phyloP scores from a whole-genome alignment of 2,888 invertebrate species.

The Eucera pruinosa region DNA sequence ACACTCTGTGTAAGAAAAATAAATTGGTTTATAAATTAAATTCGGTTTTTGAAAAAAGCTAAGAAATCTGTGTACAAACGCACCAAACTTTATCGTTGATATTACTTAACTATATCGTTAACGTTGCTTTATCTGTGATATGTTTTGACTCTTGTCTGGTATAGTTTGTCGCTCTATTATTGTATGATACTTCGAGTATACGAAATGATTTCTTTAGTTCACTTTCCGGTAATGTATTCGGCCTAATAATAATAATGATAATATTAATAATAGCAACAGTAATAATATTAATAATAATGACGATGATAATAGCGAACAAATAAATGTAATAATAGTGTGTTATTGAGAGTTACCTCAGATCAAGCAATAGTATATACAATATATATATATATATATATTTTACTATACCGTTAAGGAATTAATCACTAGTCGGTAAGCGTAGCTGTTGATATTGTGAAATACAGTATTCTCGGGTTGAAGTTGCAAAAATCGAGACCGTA shows the following conservation, averaged over 20 bases:
- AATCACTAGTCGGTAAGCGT: constrained; percentile 54
- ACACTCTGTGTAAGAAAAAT: not conserved
- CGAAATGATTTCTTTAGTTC: constrained; percentile 30
- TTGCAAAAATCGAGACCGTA: too few species aligned
- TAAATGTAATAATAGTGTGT: constrained; percentile 61
- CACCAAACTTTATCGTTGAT: too few species aligned
- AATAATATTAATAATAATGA: constrained; percentile 41
- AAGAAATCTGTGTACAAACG: constrained; percentile 6
- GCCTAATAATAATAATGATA: constrained; percentile 56
- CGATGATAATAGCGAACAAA: constrained; percentile 39
- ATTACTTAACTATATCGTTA: not conserved
- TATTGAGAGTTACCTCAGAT: constrained; percentile 73
- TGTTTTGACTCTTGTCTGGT: not conserved
- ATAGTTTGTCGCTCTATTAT: not conserved
- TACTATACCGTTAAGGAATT: constrained; percentile 67
- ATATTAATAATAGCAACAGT: constrained; percentile 7
- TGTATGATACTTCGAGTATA: constrained; percentile 1
- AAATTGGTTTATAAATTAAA: constrained; percentile 3
- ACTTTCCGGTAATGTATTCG: constrained; percentile 52
- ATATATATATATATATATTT: constrained; percentile 68
- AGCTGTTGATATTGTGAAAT: constrained; percentile 53
- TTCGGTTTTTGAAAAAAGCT: not conserved
- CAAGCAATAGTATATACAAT: constrained; percentile 77
- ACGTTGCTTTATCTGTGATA: constrained; percentile 35
- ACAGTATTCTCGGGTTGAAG: too few species aligned